Percentiles rank a stretch among this genome's conserved stretches.
phyloP scores from a whole-genome alignment of 2,888 invertebrate genomes.

The Cheilosia soror region DNA sequence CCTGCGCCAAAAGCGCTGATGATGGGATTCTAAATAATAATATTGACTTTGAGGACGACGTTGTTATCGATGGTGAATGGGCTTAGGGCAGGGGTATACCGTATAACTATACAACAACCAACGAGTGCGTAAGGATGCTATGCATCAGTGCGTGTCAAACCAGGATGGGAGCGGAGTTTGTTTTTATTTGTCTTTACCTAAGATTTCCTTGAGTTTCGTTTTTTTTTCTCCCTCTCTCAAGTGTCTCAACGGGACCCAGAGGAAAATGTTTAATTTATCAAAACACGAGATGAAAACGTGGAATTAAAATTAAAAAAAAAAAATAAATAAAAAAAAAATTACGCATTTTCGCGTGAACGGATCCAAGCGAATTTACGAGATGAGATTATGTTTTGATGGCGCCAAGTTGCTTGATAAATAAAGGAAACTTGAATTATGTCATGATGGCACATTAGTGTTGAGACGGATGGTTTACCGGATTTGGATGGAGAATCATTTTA shows the following conservation, averaged over 20 bases:
- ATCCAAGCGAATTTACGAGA: not conserved
- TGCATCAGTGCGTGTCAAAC: slow-evolving; percentile 48
- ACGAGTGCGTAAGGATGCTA: slow-evolving; percentile 25
- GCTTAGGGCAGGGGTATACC: not conserved
- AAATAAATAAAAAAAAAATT: not conserved
- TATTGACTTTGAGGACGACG: slow-evolving; percentile 74
- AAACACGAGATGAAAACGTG: slow-evolving; percentile 49
- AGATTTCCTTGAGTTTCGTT: slow-evolving; percentile 33
- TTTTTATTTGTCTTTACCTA: slow-evolving; percentile 62
- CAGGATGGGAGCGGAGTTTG: slow-evolving; percentile 22
- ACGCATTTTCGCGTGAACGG: not conserved
- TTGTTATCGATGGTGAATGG: slow-evolving; percentile 19
- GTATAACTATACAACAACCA: not conserved
- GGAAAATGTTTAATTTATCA: slow-evolving; percentile 56
- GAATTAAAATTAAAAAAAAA: slow-evolving; percentile 45
- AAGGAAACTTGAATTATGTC: not conserved
- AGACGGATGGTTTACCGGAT: too few relatives aligned
- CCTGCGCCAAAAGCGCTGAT: slow-evolving; percentile 74
- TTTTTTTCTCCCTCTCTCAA: slow-evolving; percentile 14
- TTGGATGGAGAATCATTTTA: too few relatives aligned
- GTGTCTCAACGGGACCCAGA: slow-evolving; percentile 14
- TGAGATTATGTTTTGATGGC: not conserved
- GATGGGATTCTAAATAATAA: slow-evolving; percentile 75
- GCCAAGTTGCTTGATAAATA: not conserved
- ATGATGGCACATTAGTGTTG: too few relatives aligned